Evolutionary conservation across 2,888 invertebrate species (phyloP).

Genomic region (Drosophila mayaguana): DNA sequence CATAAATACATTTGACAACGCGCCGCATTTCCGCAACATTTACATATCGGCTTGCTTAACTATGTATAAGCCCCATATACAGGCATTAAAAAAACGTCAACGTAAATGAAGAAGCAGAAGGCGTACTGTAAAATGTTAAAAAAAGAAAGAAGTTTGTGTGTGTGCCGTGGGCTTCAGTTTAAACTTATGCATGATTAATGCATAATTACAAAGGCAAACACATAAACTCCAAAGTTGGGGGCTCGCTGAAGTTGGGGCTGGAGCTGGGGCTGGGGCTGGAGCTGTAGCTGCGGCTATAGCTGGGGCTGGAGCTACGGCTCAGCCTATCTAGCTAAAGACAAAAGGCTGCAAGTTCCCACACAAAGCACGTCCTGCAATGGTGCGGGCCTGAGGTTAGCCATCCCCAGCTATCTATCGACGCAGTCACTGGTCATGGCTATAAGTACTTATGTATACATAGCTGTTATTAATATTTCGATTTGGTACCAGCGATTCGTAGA

Average conservation of each 20-base stretch:
- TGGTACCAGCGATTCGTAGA: slow-evolving; percentile 78
- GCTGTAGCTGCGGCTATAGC: neutral
- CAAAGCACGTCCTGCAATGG: slow-evolving; percentile 53
- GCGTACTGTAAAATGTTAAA: neutral
- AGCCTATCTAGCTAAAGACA: slow-evolving; percentile 60
- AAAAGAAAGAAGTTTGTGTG: neutral
- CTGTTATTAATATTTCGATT: slow-evolving; percentile 81
- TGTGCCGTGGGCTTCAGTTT: slow-evolving; percentile 40
- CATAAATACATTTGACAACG: slow-evolving; percentile 70
- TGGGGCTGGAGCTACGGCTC: neutral
- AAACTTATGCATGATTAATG: slow-evolving; percentile 79
- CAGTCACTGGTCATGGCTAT: slow-evolving; percentile 34
- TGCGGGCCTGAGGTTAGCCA: neutral
- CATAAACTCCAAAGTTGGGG: slow-evolving; percentile 62
- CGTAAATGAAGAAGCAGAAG: slow-evolving; percentile 1
- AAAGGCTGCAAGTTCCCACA: slow-evolving; percentile 70
- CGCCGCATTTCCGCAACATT: slow-evolving; percentile 70
- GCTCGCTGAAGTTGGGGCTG: neutral
- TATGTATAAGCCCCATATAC: slow-evolving; percentile 14
- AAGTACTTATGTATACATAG: slow-evolving; percentile 40
- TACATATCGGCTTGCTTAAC: slow-evolving; percentile 67
- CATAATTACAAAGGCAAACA: slow-evolving; percentile 77
- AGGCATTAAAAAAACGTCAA: slow-evolving; percentile 38
- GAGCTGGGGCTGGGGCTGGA: neutral
- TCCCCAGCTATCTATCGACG: slow-evolving; percentile 24